Percentiles rank a stretch among this genome's conserved stretches.
phyloP scores from a whole-genome alignment of 1,140 invertebrate species.

The Pseudobourletiella spinata region DNA sequence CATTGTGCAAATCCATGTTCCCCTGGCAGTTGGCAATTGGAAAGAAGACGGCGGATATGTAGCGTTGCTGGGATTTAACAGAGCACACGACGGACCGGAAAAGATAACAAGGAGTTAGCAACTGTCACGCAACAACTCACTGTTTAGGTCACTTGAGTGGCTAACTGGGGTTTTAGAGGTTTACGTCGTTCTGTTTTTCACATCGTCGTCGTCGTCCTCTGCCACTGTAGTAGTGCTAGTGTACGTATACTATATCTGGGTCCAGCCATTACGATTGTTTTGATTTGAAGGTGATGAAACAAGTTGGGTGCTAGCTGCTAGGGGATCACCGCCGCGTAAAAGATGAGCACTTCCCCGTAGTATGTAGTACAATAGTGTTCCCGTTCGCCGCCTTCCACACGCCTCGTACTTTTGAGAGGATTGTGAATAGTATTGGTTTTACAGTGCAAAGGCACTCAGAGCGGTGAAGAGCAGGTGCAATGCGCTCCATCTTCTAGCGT shows the following conservation, averaged over 20 bases:
- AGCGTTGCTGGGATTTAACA: neutral
- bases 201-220: neutral
- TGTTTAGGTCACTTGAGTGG: neutral
- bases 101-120: too few species aligned
- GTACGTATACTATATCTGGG: too few species aligned
- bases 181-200: too few species aligned
- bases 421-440: too few species aligned
- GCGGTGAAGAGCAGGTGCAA: too few species aligned
- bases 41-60: neutral
- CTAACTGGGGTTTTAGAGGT: neutral
- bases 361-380: neutral
- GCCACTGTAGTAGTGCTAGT: too few species aligned
- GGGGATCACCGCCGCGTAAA: too few species aligned
- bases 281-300: neutral
- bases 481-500: too few species aligned
- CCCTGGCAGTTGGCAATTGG: too few species aligned
- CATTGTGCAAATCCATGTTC: neutral
- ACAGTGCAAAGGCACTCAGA: neutral
- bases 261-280: neutral
- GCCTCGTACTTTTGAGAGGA: too few species aligned
- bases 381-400: neutral
- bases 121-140: neutral
- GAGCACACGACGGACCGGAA: too few species aligned
- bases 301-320: neutral
- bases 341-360: too few species aligned